phyloP scores from a whole-genome alignment of 2,888 invertebrate genomes.

The Vanessa cardui region DNA sequence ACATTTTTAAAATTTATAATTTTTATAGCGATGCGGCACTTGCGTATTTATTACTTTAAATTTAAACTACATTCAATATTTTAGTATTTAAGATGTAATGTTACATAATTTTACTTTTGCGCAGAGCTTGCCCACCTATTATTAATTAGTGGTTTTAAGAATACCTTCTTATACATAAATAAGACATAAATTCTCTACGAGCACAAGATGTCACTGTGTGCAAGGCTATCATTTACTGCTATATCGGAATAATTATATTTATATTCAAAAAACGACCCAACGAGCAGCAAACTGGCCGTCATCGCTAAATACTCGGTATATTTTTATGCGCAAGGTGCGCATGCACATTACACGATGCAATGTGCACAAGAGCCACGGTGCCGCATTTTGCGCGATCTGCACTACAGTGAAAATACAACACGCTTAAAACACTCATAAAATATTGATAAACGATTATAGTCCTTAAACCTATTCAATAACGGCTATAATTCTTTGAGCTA shows the following conservation, averaged over 20 bases:
- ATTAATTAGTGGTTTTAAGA: neutral
- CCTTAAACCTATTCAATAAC: neutral
- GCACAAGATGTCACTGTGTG: neutral
- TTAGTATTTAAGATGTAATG: too few species aligned
- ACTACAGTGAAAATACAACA: conserved; percentile 40
- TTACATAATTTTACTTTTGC: too few species aligned
- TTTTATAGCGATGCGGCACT: too few species aligned
- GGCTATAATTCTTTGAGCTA: conserved; percentile 28
- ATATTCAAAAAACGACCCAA: conserved; percentile 24
- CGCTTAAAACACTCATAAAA: conserved; percentile 11
- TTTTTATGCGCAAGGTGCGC: conserved; percentile 49
- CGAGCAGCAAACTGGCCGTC: conserved; percentile 20
- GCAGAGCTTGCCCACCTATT: neutral
- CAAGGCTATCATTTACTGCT: conserved; percentile 8
- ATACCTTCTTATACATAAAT: neutral
- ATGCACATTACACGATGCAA: conserved; percentile 40
- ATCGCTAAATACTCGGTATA: conserved; percentile 35
- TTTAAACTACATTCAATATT: too few species aligned
- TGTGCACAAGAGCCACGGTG: conserved; percentile 37
- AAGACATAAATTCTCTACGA: neutral
- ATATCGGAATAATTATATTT: conserved; percentile 15
- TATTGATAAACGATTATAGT: conserved; percentile 18
- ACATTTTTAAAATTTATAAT: too few species aligned
- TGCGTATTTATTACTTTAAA: too few species aligned
- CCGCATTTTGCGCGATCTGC: conserved; percentile 56